phyloP scores from a whole-genome alignment of 1,140 invertebrate genomes.

The Conus betulinus region DNA sequence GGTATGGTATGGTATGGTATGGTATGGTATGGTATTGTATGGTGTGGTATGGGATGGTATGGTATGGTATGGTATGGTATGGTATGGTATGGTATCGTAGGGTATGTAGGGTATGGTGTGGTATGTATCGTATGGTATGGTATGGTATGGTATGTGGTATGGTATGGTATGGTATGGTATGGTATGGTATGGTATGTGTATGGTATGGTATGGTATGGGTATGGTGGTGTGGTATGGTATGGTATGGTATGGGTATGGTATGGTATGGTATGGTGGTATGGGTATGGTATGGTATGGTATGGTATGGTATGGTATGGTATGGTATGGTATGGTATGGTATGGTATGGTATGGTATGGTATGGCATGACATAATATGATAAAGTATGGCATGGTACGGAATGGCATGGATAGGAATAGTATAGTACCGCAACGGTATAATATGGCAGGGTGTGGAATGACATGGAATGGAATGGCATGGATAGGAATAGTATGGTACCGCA shows the following conservation, averaged over 20 bases:
- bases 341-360: too few species aligned
- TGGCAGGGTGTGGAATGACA: constrained; percentile 55
- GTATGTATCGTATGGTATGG: too few species aligned
- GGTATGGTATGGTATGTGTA: neutral
- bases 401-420: constrained; percentile 24
- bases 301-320: too few species aligned
- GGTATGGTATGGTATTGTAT: constrained; percentile 29
- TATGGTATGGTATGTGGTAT: too few species aligned
- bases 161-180: too few species aligned
- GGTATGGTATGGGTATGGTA: too few species aligned
- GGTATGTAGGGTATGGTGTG: neutral
- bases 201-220: constrained; percentile 22
- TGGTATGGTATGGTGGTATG: too few species aligned
- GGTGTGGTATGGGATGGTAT: constrained; percentile 23
- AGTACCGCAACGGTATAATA: constrained; percentile 38
- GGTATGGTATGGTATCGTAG: constrained; percentile 57
- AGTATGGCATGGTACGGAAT: constrained; percentile 46
- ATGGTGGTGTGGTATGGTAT: too few species aligned
- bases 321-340: too few species aligned
- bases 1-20: constrained; percentile 41
- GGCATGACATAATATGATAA: too few species aligned
- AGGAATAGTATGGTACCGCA: too few species aligned
- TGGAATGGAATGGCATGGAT: constrained; percentile 56
- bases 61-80: constrained; percentile 47
- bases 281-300: too few species aligned